Evolutionary conservation across 2,888 invertebrate genomes (phyloP).

Genomic region (Clostera curtula): DNA sequence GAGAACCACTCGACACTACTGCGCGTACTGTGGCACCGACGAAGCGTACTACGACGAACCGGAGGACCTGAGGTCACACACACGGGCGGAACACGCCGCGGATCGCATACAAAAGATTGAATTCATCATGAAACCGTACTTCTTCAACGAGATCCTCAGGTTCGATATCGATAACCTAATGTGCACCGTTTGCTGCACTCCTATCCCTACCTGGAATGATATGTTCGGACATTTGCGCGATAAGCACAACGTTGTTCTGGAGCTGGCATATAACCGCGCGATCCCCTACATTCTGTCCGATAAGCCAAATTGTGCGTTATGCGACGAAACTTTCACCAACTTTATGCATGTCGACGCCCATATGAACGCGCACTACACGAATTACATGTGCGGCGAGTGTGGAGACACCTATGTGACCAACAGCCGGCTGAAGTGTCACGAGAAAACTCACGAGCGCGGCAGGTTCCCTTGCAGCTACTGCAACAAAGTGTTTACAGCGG

Average conservation of each 20-base stretch:
- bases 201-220: constrained; percentile 34
- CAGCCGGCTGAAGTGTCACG: constrained; percentile 40
- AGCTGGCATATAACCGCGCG: constrained; percentile 31
- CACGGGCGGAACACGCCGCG: constrained; percentile 23
- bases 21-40: constrained; percentile 40
- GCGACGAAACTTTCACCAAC: constrained; percentile 26
- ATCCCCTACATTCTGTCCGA: constrained; percentile 36
- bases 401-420: constrained; percentile 41
- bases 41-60: constrained; percentile 29
- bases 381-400: constrained; percentile 47
- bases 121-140: constrained; percentile 35
- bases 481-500: constrained; percentile 51
- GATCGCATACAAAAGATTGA: constrained; percentile 29
- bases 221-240: constrained; percentile 41
- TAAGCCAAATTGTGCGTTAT: constrained; percentile 35
- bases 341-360: constrained; percentile 41
- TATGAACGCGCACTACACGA: constrained; percentile 53
- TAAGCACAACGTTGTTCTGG: constrained; percentile 28
- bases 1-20: constrained; percentile 28
- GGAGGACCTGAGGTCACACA: constrained; percentile 35
- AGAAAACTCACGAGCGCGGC: constrained; percentile 52
- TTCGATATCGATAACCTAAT: constrained; percentile 37
- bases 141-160: constrained; percentile 42
- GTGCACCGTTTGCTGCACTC: constrained; percentile 32
- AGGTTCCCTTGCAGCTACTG: constrained; percentile 55